Percentiles rank a stretch among this genome's conserved stretches.
Conservation (phyloP, 2,888 invertebrate genomes). For the Brachypalpus laphriformis region DNA sequence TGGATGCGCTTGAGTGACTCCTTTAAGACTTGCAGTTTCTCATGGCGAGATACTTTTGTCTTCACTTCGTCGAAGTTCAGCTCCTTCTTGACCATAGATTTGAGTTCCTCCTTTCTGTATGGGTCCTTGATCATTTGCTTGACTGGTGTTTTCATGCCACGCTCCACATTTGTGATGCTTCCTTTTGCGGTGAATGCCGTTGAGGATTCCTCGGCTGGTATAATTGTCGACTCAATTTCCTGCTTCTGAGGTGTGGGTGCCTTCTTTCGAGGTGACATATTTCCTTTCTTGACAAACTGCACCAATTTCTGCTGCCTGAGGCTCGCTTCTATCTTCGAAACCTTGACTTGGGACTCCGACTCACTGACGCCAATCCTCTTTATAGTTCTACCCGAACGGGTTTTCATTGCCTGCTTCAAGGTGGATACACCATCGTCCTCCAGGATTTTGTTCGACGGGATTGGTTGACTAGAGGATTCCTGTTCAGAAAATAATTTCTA, state of each 20-base stretch:
- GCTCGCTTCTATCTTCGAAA: slow-evolving; percentile 77
- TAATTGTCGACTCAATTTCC: slow-evolving; percentile 23
- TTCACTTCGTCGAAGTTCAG: slow-evolving; percentile 88
- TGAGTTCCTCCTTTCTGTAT: slow-evolving; percentile 82
- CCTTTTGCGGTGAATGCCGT: slow-evolving; percentile 75
- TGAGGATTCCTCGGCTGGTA: slow-evolving; percentile 77
- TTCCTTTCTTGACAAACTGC: slow-evolving; percentile 81
- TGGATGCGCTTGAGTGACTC: slow-evolving; percentile 87
- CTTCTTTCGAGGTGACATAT: slow-evolving; percentile 81
- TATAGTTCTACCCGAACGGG: slow-evolving; percentile 79
- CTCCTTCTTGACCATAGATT: slow-evolving; percentile 84
- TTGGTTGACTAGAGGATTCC: slow-evolving; percentile 44
- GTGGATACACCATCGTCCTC: slow-evolving; percentile 77
- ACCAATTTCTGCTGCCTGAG: slow-evolving; percentile 80
- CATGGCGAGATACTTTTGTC: slow-evolving; percentile 87
- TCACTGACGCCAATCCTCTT: slow-evolving; percentile 78
- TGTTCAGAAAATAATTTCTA: slow-evolving; percentile 70
- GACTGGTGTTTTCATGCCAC: slow-evolving; percentile 79
- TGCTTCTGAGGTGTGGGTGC: slow-evolving; percentile 66
- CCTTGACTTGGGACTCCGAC: slow-evolving; percentile 72
- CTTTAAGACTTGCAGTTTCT: slow-evolving; percentile 88
- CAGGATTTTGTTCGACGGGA: slow-evolving; percentile 44
- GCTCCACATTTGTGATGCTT: slow-evolving; percentile 78
- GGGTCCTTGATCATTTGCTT: slow-evolving; percentile 82
- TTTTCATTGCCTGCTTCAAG: slow-evolving; percentile 76